Evolutionary conservation across 2,113 vertebrate genomes (phyloP).

Genomic region (Trichechus manatus): DNA sequence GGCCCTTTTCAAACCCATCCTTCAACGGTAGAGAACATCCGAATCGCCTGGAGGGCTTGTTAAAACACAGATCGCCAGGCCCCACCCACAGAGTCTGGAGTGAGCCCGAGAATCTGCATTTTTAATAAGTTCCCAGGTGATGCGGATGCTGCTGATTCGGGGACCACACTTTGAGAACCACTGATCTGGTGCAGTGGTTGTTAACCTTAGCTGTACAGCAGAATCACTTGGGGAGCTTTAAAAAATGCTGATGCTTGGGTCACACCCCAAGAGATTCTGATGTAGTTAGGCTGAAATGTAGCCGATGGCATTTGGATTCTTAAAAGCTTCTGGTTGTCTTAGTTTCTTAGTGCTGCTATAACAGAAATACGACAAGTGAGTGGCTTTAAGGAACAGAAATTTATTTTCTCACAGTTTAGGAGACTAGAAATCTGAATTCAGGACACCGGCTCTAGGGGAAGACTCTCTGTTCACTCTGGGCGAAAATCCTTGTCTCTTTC

Average conservation of each 20-base stretch:
- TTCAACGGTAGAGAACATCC: not conserved
- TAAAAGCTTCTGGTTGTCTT: too few species aligned
- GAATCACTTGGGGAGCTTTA: not conserved
- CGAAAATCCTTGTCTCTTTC: too few species aligned
- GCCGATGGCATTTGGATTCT: not conserved
- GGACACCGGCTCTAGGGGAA: too few species aligned
- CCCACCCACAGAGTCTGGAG: not conserved
- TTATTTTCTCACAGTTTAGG: too few species aligned
- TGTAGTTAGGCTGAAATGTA: not conserved
- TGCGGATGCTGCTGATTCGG: not conserved
- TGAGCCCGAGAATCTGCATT: slow-evolving; percentile 45
- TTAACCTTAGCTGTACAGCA: not conserved
- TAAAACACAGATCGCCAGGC: not conserved
- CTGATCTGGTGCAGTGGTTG: not conserved
- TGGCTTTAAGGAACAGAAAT: too few species aligned
- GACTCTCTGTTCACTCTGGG: too few species aligned
- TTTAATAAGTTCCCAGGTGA: not conserved
- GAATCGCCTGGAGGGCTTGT: not conserved
- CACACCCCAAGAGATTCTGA: not conserved
- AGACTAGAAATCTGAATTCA: too few species aligned
- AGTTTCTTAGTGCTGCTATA: too few species aligned
- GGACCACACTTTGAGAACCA: not conserved
- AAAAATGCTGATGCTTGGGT: slow-evolving; percentile 2
- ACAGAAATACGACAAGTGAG: too few species aligned
- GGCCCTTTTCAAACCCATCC: not conserved